Evolutionary conservation across 37 sponge, comb jelly and placozoan genomes (phyloP).

Genomic region (Amphimedon queenslandica): DNA sequence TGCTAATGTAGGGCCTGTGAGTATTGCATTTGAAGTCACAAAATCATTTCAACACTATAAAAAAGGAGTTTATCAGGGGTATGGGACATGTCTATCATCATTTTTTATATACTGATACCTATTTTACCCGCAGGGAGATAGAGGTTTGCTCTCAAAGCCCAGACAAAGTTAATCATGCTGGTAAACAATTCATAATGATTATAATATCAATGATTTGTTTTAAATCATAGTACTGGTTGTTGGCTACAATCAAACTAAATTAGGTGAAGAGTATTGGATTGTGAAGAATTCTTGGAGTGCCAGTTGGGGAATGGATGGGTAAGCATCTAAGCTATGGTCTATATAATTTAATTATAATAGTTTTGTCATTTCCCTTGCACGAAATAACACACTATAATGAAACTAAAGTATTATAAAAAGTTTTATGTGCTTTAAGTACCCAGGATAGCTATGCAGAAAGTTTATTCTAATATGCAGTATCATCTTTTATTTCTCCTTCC

Average conservation of each 20-base stretch:
- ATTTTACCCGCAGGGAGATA: no score
- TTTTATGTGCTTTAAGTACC: no score
- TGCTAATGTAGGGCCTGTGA: constrained; percentile 61
- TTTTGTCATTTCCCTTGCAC: no score
- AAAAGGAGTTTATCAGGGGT: constrained; percentile 40
- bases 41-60: constrained; percentile 46
- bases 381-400: no score
- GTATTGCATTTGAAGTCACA: constrained; percentile 58
- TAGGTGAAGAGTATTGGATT: constrained; percentile 62
- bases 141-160: no score
- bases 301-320: constrained; percentile 59
- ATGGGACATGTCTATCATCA: background rate
- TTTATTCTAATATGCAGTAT: background rate
- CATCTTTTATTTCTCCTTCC: background rate
- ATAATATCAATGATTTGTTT: background rate
- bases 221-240: constrained; percentile 51
- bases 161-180: constrained; percentile 78
- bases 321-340: background rate
- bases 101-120: no score
- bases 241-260: constrained; percentile 47
- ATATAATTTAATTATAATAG: background rate
- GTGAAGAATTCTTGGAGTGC: constrained; percentile 79
- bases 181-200: constrained; percentile 26
- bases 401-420: no score
- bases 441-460: background rate